Evolutionary conservation across 2,113 vertebrate genomes (phyloP), one percentile per base, ranked within the genome.

Genomic region (Papio anubis): DNA sequence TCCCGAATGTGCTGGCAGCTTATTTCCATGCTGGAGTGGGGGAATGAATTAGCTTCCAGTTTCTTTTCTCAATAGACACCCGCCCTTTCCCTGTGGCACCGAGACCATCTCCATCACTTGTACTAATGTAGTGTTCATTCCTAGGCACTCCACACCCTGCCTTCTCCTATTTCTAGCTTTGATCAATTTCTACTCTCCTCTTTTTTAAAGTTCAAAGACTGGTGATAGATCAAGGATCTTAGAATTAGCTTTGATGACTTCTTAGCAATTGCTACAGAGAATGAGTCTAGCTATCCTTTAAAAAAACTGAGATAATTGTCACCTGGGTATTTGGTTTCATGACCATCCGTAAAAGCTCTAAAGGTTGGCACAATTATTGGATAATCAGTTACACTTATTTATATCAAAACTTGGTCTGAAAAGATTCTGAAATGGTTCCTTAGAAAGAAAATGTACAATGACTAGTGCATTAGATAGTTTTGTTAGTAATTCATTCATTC

Each of bases 101-200:
- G 43, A 73, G 78, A 68, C n/a, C 1, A 7, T 0, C 9, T 3
- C 10, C 6, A 7, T n/a, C 12, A 25, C 27, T 30, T 6, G 5
- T 1, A 0, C 0, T 1, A 17, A 2, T 21, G 11, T 2, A n/a
- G 27, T 18, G 2, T 21, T 40, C 21, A 68, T 30, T 45, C 9
- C 32, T 16, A 20, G 61, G 52, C 7, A 6, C 18, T 3, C 4
- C 6, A 0, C 4, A 17, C 8, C 32, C 11, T 17, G 25, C 30
- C 6, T 40, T n/a, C 5, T 2, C 5, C 43, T 68, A 7, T 73
- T 48, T n/a, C 68, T 25, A 30, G 21, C 12, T 50, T 18, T 23
- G 32, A 50, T 17, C 12, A 21, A 2, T 43, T 92, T 80, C 21
- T 13, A 25, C 48, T 48, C n/a, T 57, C 9, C n/a, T 92, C 32